A percentile compares a stretch with the other conserved stretches of the same genome.
phyloP scores from a whole-genome alignment of 2,113 vertebrate genomes.

The Panurus biarmicus region DNA sequence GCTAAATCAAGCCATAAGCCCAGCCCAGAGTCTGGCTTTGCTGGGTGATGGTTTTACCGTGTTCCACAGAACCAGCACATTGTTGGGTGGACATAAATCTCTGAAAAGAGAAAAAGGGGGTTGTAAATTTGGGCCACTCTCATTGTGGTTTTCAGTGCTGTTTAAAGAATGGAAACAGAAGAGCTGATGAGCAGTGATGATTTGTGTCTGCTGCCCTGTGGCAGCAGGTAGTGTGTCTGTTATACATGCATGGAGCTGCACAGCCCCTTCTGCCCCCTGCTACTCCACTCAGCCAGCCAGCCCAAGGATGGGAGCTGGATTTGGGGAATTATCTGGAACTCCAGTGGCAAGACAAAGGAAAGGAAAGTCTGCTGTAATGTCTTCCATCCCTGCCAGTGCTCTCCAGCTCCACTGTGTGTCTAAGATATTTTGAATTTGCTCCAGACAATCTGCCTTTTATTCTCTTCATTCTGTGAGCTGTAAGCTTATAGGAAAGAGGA shows the following conservation, averaged over 20 bases:
- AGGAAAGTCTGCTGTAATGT: constrained; percentile 22
- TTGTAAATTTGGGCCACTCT: neutral
- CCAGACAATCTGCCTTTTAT: constrained; percentile 38
- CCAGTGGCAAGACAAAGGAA: constrained; percentile 22
- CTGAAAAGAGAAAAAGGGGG: neutral
- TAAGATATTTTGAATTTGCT: constrained; percentile 35
- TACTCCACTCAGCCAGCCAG: constrained; percentile 32
- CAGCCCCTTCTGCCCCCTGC: constrained; percentile 41
- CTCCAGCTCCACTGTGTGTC: neutral
- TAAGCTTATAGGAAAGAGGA: neutral
- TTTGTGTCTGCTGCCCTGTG: neutral
- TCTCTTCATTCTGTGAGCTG: neutral
- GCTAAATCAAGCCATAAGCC: neutral
- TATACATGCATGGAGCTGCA: constrained; percentile 16
- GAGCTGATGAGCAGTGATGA: neutral
- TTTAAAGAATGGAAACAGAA: neutral
- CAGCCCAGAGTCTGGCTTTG: neutral
- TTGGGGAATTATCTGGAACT: constrained; percentile 21
- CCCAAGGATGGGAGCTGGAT: neutral
- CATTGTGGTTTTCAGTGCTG: neutral
- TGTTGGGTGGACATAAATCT: neutral
- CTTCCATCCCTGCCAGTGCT: neutral
- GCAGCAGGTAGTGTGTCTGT: constrained; percentile 31
- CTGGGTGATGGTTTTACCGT: neutral
- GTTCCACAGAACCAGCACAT: neutral